Evolutionary conservation across 2,113 vertebrate species (phyloP).

Genomic region (Paramormyrops kingsleyae): DNA sequence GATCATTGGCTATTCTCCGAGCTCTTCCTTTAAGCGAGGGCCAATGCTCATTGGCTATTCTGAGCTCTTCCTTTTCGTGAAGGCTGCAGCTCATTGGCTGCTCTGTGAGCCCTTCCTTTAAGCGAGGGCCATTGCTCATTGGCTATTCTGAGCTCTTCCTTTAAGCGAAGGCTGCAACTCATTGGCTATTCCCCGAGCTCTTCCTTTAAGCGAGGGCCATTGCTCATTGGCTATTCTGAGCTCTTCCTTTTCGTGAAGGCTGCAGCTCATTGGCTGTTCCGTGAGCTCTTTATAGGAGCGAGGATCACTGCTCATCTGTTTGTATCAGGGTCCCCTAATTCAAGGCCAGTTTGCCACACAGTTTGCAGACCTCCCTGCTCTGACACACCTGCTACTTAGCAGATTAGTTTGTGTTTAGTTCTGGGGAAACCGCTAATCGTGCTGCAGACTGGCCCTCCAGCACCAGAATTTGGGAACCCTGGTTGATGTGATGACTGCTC

Average conservation of each 20-base stretch:
- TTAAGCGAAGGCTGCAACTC: not conserved
- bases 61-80: too few species aligned
- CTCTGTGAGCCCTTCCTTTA: not conserved
- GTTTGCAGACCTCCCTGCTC: not conserved
- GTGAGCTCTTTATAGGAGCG: not conserved
- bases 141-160: not conserved
- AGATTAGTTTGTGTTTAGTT: not conserved
- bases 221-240: too few species aligned
- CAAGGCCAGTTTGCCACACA: not conserved
- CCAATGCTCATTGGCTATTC: too few species aligned
- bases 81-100: not conserved
- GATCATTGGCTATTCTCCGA: too few species aligned
- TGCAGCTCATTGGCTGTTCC: not conserved
- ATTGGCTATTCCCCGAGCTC: too few species aligned
- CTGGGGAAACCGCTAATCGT: not conserved
- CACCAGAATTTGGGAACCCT: not conserved
- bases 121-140: not conserved
- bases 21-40: too few species aligned
- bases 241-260: too few species aligned
- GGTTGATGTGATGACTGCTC: not conserved
- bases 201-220: too few species aligned
- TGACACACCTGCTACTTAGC: not conserved
- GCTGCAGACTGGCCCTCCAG: not conserved
- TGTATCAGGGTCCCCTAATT: not conserved
- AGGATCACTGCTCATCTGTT: not conserved